Conservation (phyloP, 2,113 vertebrate genomes). For the Dromiciops gliroides region DNA sequence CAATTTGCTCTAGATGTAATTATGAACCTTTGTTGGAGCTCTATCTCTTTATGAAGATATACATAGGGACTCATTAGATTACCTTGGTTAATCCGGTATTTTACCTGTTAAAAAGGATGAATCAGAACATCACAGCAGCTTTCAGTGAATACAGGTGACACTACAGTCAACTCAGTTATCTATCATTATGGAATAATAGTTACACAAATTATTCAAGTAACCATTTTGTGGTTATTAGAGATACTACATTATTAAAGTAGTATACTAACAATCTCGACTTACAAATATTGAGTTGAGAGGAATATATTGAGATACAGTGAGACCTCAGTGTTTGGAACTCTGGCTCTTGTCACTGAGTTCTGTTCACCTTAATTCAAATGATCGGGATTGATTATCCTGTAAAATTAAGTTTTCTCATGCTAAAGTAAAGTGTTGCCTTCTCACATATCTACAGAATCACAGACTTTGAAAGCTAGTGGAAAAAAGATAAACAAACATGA, state of each 20-base stretch:
- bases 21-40: neutral
- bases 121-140: neutral
- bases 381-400: neutral
- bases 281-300: neutral
- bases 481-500: neutral
- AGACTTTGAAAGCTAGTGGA: neutral
- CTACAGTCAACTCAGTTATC: neutral
- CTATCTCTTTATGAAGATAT: neutral
- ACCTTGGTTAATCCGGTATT: neutral
- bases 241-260: neutral
- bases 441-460: neutral
- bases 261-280: neutral
- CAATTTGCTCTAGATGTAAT: neutral
- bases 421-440: neutral
- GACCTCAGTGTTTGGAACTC: no score
- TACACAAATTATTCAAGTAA: neutral
- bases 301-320: neutral
- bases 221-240: neutral
- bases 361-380: neutral
- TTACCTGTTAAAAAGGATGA: neutral
- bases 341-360: neutral
- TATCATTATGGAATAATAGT: neutral
- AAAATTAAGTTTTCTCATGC: neutral
- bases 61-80: neutral
- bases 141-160: neutral